phyloP scores from a whole-genome alignment of 2,888 invertebrate species.

The Amorpha juglandis region DNA sequence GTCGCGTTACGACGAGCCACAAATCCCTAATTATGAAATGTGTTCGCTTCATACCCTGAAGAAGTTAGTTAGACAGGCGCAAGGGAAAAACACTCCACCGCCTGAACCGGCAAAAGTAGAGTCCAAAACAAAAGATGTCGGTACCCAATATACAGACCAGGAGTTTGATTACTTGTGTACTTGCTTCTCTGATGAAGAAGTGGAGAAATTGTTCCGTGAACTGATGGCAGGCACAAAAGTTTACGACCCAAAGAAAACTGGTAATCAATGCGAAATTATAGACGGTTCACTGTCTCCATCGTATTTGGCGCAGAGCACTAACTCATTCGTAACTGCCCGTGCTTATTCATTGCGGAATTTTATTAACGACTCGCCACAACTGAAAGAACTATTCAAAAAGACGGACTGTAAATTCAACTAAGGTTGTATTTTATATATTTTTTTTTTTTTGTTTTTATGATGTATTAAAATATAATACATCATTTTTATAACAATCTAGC shows the following conservation, averaged over 20 bases:
- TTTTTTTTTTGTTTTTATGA: no score
- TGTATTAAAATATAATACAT: no score
- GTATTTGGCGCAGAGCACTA: conserved; percentile 39
- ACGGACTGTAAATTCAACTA: conserved; percentile 44
- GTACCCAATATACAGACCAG: conserved; percentile 61
- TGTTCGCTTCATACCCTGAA: conserved; percentile 57
- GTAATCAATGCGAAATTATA: conserved; percentile 41
- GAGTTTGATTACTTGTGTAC: conserved; percentile 62
- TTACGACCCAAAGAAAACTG: conserved; percentile 29
- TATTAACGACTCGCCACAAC: conserved; percentile 51
- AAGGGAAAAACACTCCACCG: conserved; percentile 38
- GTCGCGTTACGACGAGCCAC: conserved; percentile 56
- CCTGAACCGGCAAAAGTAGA: conserved; percentile 37
- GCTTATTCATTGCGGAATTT: conserved; percentile 56
- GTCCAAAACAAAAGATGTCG: conserved; percentile 53
- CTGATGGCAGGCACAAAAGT: conserved; percentile 36
- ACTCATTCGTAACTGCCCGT: conserved; percentile 56
- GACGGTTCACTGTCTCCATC: conserved; percentile 46
- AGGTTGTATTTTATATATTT: neutral
- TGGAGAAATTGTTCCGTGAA: conserved; percentile 45
- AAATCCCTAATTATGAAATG: conserved; percentile 62
- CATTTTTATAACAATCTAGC: no score
- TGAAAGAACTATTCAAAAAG: conserved; percentile 64
- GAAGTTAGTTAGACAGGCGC: conserved; percentile 55
- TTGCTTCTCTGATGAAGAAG: conserved; percentile 63